These are phyloP conservation scores for Cydia splendana DNA, from an alignment of 1,140 invertebrate genomes.

Conservation along the genomic window DNA sequence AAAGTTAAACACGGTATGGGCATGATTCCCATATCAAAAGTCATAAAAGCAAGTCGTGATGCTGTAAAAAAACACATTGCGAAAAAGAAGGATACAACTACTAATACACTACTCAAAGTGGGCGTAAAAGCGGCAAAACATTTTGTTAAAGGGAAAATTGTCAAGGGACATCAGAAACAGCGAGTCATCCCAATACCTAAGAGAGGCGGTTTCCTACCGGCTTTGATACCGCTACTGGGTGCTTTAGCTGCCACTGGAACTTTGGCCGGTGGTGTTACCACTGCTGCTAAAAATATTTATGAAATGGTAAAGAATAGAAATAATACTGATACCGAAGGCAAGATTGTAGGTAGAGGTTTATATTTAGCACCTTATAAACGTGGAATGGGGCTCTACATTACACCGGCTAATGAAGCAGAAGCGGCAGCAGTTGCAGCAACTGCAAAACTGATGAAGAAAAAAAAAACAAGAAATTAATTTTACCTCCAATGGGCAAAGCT, in stretches of 20 bases:
- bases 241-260: background rate
- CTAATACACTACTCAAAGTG: too few species aligned
- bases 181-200: background rate
- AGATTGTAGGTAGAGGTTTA: background rate
- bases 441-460: background rate
- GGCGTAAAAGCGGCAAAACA: background rate
- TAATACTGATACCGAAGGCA: background rate
- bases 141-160: background rate
- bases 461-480: slow-evolving; percentile 7
- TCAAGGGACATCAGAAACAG: background rate
- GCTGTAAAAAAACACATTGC: background rate
- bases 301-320: background rate
- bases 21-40: background rate
- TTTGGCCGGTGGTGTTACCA: background rate
- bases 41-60: background rate
- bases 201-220: background rate
- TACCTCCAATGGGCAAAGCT: background rate
- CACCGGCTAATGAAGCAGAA: background rate
- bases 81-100: too few species aligned
- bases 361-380: background rate
- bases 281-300: slow-evolving; percentile 5
- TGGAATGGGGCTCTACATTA: background rate
- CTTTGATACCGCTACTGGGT: background rate
- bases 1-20: slow-evolving; percentile 4
- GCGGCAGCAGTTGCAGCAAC: too few species aligned